Evolutionary conservation across 2,888 invertebrate genomes (phyloP), one percentile per base, ranked within the genome.

Genomic region (Halocaridina rubra): DNA sequence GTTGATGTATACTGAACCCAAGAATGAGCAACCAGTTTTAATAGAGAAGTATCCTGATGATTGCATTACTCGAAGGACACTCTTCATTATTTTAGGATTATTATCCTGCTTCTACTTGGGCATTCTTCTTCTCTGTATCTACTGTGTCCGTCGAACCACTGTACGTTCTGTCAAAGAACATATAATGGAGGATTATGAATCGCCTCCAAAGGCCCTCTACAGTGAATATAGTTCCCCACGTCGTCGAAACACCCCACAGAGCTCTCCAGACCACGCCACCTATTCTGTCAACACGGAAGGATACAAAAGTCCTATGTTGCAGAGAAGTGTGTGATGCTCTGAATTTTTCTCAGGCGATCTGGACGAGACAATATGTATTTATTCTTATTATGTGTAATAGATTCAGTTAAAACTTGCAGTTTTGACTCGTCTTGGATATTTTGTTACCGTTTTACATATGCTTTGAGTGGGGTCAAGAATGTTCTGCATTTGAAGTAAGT

Each of bases 151-250:
- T 4, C 16, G 8, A 19, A 10, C 53, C 19, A 3, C 53, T 19
- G 2, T 1, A 16, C 16, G 19, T n/a, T 16, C 16, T 53, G 19
- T 53, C n/a, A 53, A 53, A 19, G 16, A 19, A 4, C 19, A 53
- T 16, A 24, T 22, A n/a, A 33, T 77, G 39, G 82, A 84, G 7
- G 82, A 84, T 30, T 71, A 67, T n/a, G 82, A 84, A 24, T 84
- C 82, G 19, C 82, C 82, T 13, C 32, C 67, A 16, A 22, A 72
- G 13, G 71, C 82, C 1, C 61, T 77, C 29, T 84, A 78, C 46
- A 19, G 33, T 13, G 82, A 84, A 71, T 84, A 84, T 46, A 72
- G 5, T 59, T 78, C 78, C 19, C 78, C 82, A 3, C 5, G 82
- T 7, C 71, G 71, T 10, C 77, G 82, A 4, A 67, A 75, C 7